Conservation (phyloP, 2,113 vertebrate species). For the Ia io region DNA sequence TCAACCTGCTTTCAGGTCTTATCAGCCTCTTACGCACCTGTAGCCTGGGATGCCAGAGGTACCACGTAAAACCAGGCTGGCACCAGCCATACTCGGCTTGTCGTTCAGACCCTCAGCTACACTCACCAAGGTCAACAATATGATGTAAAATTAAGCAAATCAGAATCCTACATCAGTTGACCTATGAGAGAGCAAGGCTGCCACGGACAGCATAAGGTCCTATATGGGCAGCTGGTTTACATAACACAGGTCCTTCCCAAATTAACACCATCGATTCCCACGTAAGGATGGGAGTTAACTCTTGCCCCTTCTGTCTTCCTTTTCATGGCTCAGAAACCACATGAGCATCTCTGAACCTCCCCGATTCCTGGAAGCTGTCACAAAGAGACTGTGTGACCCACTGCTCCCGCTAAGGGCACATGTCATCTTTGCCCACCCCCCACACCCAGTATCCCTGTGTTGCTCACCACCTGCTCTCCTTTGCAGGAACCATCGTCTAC, state of each 20-base stretch:
- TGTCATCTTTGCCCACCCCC: not conserved
- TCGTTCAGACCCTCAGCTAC: not conserved
- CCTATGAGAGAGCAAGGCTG: not conserved
- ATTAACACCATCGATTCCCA: not conserved
- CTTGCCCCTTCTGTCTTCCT: not conserved
- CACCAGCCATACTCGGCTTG: not conserved
- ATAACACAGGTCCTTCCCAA: not conserved
- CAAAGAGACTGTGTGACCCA: not conserved
- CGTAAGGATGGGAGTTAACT: not conserved
- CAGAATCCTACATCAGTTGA: not conserved
- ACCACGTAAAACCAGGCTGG: not conserved
- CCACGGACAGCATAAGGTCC: not conserved
- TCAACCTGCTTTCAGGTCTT: not conserved
- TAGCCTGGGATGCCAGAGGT: not conserved
- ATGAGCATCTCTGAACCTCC: not conserved
- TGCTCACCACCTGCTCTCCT: not conserved
- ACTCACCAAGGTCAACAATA: not conserved
- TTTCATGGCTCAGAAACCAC: not conserved
- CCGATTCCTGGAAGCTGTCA: not conserved
- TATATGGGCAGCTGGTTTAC: not conserved
- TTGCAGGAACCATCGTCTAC: not conserved
- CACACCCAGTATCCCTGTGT: too few relatives aligned
- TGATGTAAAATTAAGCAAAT: not conserved
- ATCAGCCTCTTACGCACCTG: not conserved
- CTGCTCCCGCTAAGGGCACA: not conserved